Evolutionary conservation across 2,113 vertebrate species (phyloP).

Genomic region (Solenodon paradoxus): DNA sequence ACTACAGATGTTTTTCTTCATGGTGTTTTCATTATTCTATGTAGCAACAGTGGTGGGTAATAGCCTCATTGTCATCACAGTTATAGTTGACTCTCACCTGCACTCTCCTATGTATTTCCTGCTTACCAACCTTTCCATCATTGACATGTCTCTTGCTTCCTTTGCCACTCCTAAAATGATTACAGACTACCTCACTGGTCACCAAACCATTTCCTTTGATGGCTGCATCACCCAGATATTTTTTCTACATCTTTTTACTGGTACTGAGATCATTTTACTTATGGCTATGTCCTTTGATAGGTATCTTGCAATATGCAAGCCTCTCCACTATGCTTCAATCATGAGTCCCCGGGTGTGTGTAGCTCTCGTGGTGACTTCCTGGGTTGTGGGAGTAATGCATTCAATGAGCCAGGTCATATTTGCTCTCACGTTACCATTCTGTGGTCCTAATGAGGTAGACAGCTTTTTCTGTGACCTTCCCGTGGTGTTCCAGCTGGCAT

Average conservation of each 20-base stretch:
- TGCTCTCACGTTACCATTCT: slow-evolving; percentile 68
- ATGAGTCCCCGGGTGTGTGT: slow-evolving; percentile 61
- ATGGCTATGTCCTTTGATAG: slow-evolving; percentile 79
- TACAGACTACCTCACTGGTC: slow-evolving; percentile 65
- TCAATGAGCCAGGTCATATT: slow-evolving; percentile 72
- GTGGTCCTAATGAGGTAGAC: slow-evolving; percentile 70
- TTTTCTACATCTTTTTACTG: slow-evolving; percentile 73
- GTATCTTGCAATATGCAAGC: slow-evolving; percentile 75
- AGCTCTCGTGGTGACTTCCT: slow-evolving; percentile 43
- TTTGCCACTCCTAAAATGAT: slow-evolving; percentile 78
- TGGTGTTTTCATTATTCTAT: slow-evolving; percentile 68
- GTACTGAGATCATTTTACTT: slow-evolving; percentile 75
- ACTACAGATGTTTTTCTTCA: slow-evolving; percentile 57
- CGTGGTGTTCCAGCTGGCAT: slow-evolving; percentile 72
- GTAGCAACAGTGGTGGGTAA: slow-evolving; percentile 68
- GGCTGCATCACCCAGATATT: slow-evolving; percentile 77
- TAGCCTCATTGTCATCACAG: slow-evolving; percentile 61
- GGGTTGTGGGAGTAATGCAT: slow-evolving; percentile 72
- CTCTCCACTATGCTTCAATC: slow-evolving; percentile 67
- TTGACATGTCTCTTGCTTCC: slow-evolving; percentile 76
- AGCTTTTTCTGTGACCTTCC: slow-evolving; percentile 78
- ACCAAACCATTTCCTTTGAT: slow-evolving; percentile 71
- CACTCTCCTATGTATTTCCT: slow-evolving; percentile 77
- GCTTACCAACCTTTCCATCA: slow-evolving; percentile 71
- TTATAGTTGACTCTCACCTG: slow-evolving; percentile 38